These are phyloP conservation scores for Schlechtendalia chinensis DNA, from an alignment of 1,140 invertebrate species.

Conservation along the genomic window DNA sequence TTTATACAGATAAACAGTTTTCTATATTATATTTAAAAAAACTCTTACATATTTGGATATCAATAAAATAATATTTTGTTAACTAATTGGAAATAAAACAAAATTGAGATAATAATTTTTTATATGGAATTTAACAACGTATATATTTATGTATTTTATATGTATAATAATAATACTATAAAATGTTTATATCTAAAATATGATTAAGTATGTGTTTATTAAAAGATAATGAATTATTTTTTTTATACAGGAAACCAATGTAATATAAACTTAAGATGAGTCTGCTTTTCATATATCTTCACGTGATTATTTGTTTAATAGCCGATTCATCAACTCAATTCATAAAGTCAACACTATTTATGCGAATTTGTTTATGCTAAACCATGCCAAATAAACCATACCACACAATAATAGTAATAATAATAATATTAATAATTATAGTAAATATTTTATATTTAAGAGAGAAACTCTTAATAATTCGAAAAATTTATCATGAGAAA, in stretches of 20 bases:
- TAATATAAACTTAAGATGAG: not conserved
- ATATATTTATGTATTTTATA: not conserved
- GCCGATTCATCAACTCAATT: not conserved
- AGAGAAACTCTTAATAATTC: not conserved
- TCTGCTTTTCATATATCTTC: not conserved
- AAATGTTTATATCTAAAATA: not conserved
- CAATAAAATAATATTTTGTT: too few species aligned
- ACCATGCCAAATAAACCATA: not conserved
- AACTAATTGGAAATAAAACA: too few species aligned
- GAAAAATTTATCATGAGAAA: not conserved
- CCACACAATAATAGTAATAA: not conserved
- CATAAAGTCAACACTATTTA: too few species aligned
- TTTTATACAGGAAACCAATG: not conserved
- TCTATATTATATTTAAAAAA: too few species aligned
- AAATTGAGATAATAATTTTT: too few species aligned
- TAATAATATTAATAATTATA: too few species aligned
- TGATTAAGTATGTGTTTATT: conserved; percentile 6
- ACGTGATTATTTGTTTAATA: not conserved
- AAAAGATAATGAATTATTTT: too few species aligned
- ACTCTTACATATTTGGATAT: too few species aligned
- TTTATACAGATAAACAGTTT: too few species aligned
- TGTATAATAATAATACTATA: not conserved
- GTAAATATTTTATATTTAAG: not conserved
- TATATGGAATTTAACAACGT: not conserved
- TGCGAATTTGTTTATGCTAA: not conserved